phyloP scores from a whole-genome alignment of 2,113 vertebrate species.

The Varanus komodoensis region DNA sequence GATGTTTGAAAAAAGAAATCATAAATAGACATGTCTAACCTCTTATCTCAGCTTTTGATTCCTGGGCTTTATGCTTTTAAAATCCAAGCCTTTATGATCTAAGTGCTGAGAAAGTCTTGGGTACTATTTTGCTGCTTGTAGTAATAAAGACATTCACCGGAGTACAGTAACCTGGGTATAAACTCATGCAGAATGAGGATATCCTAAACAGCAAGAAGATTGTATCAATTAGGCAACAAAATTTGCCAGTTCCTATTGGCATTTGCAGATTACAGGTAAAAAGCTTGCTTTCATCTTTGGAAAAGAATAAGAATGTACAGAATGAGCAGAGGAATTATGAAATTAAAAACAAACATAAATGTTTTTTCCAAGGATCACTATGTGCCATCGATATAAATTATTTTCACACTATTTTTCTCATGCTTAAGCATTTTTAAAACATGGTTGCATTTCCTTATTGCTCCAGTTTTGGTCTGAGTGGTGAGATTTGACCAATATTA shows the following conservation, averaged over 20 bases:
- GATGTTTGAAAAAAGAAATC: neutral
- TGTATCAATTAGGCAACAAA: slow-evolving; percentile 65
- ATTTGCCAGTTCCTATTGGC: slow-evolving; percentile 67
- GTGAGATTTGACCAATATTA: slow-evolving; percentile 62
- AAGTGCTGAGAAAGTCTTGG: slow-evolving; percentile 57
- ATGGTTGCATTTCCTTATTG: slow-evolving; percentile 27
- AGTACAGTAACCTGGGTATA: slow-evolving; percentile 52
- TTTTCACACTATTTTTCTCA: slow-evolving; percentile 54
- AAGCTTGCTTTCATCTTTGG: slow-evolving; percentile 49
- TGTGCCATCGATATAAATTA: slow-evolving; percentile 60
- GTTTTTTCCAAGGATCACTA: slow-evolving; percentile 55
- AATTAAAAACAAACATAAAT: slow-evolving; percentile 54
- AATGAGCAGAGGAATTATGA: slow-evolving; percentile 61
- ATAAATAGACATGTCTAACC: slow-evolving; percentile 29
- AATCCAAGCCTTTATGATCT: slow-evolving; percentile 41
- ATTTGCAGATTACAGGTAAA: slow-evolving; percentile 64
- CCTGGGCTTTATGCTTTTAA: slow-evolving; percentile 48
- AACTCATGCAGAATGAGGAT: slow-evolving; percentile 60
- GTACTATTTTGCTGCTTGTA: slow-evolving; percentile 4
- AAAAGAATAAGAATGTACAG: slow-evolving; percentile 68
- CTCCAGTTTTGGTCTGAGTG: slow-evolving; percentile 58
- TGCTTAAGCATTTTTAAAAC: slow-evolving; percentile 62
- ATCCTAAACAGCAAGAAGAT: slow-evolving; percentile 55
- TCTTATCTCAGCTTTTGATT: slow-evolving; percentile 49
- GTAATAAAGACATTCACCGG: slow-evolving; percentile 43